Evolutionary conservation across 2,888 invertebrate genomes (phyloP), one percentile per base, ranked within the genome.

Genomic region (Troglohyphantes excavatus): DNA sequence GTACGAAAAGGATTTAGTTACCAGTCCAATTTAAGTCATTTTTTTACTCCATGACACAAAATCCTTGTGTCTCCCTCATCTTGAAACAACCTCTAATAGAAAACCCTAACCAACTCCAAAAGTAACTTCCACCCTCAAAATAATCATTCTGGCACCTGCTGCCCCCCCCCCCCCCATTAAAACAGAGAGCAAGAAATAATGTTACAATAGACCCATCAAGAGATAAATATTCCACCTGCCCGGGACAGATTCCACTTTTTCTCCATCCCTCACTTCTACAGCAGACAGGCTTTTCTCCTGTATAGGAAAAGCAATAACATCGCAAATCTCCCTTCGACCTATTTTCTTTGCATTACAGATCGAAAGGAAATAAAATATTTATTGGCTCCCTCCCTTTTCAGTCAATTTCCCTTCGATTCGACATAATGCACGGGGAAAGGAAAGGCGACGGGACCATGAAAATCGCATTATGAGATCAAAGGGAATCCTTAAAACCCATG

Each of bases 341-440:
- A 76, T 76, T 85, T 85, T 85, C 84, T 85, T 70, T 76, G 33
- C 75, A 85, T 75, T 85, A 75, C 84, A 75, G 84, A 85, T 85
- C 75, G 76, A 85, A 85, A 70, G n/a, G 76, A 59, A 85, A 85
- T 76, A 76, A 85, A 85, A 76, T 85, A 85, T 85, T 85, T 85
- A 85, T 85, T 76, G 85, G 76, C 21, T 72, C 59, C 29, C 75
- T 17, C 59, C 61, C 73, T 73, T 83, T 73, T 46, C 73, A 63
- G 46, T 83, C 83, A 73, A 63, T 83, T 73, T 63, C 63, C 43
- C 73, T 63, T 33, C 19, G 59, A 72, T 82, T 70, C 70, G 23
- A 72, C 26, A 68, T 59, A 59, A 70, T 82, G 70, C 82, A 53
- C 23, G 67, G 17, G 7, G n/a, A 11, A 17, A 46, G 53, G 11